phyloP scores from a whole-genome alignment of 2,113 vertebrate genomes.

The Aleadryas rufinucha region DNA sequence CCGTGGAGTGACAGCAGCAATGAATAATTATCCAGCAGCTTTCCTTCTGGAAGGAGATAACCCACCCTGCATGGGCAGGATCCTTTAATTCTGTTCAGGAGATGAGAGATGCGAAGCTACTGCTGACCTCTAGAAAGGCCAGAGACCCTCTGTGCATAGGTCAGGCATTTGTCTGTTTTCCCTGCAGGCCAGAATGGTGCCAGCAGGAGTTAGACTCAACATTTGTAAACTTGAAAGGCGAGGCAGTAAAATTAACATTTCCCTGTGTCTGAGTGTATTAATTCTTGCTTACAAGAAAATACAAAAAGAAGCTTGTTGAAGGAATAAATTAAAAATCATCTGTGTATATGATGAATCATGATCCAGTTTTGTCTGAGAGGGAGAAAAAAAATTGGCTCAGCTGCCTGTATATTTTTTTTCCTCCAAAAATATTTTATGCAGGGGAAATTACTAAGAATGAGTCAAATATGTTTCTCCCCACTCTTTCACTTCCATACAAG shows the following conservation, averaged over 20 bases:
- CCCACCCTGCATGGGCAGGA: accelerated
- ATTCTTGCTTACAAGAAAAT: conserved; percentile 36
- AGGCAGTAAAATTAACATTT: conserved; percentile 28
- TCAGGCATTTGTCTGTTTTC: not conserved
- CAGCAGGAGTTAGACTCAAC: not conserved
- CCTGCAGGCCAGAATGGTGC: not conserved
- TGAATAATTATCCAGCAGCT: not conserved
- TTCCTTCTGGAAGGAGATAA: not conserved
- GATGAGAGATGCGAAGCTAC: not conserved
- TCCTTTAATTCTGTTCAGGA: not conserved
- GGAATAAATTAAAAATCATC: conserved; percentile 50
- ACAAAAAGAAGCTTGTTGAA: conserved; percentile 36
- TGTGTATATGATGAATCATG: conserved; percentile 54
- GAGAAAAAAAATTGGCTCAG: not conserved
- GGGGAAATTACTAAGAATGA: conserved; percentile 1
- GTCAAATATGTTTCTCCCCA: not conserved
- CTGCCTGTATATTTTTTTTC: not conserved
- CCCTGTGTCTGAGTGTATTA: not conserved
- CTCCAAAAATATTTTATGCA: not conserved
- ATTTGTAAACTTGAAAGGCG: not conserved
- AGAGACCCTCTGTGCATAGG: not conserved
- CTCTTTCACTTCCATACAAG: not conserved
- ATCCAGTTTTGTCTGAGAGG: conserved; percentile 38
- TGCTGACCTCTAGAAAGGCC: not conserved
- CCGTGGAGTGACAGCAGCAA: not conserved